phyloP scores from a whole-genome alignment of 2,888 invertebrate genomes.

The Heliconius hortense region DNA sequence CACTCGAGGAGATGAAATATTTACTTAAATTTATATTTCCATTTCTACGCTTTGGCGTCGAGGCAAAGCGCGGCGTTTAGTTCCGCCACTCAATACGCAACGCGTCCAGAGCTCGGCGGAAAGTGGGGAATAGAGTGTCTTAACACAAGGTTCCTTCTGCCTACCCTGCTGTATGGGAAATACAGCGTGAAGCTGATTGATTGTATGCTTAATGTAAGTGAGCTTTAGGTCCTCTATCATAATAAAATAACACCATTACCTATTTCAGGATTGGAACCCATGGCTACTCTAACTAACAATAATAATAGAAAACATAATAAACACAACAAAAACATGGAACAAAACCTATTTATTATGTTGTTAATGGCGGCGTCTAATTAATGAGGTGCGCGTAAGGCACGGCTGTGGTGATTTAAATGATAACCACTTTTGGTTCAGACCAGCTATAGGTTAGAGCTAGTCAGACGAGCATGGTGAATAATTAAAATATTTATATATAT shows the following conservation, averaged over 20 bases:
- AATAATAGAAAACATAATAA: slow-evolving; percentile 12
- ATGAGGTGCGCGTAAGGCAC: slow-evolving; percentile 64
- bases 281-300: neutral
- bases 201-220: no score
- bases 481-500: neutral
- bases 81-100: no score
- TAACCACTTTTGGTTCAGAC: slow-evolving; percentile 58
- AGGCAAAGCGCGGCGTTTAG: no score
- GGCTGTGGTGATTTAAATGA: slow-evolving; percentile 55
- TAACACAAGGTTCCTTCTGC: no score
- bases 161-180: no score
- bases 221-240: neutral
- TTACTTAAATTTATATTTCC: no score
- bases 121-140: no score
- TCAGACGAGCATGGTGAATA: slow-evolving; percentile 29
- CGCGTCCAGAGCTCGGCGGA: no score
- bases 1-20: no score
- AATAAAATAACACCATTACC: neutral
- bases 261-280: neutral
- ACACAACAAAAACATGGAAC: slow-evolving; percentile 46
- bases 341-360: slow-evolving; percentile 61
- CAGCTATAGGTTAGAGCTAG: slow-evolving; percentile 25
- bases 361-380: slow-evolving; percentile 66
- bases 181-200: no score
- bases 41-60: no score